Percentiles rank a stretch among this genome's conserved stretches.
These are phyloP conservation scores for Camponotus floridanus DNA, from an alignment of 1,140 invertebrate genomes.

Conservation along the genomic window DNA sequence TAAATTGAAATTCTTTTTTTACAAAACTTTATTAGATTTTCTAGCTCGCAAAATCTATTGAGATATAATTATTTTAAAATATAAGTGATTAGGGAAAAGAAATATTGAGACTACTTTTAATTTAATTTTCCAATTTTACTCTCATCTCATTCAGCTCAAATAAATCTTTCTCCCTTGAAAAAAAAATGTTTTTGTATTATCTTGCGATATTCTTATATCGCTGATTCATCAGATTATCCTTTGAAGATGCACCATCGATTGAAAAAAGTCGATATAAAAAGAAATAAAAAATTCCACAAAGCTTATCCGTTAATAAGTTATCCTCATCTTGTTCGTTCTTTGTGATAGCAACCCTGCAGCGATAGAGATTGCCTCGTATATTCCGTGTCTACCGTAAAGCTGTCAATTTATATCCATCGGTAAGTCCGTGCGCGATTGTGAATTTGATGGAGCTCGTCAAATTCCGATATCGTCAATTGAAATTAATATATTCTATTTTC, in stretches of 20 bases:
- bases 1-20: slow-evolving; percentile 18
- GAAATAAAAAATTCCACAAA: slow-evolving; percentile 28
- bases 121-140: too few species aligned
- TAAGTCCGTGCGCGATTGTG: neutral
- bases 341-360: neutral
- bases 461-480: slow-evolving; percentile 31
- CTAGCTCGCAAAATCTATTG: too few species aligned
- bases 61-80: too few species aligned
- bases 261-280: slow-evolving; percentile 25
- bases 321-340: slow-evolving; percentile 43
- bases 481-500: slow-evolving; percentile 52
- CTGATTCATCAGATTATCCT: slow-evolving; percentile 10
- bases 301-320: slow-evolving; percentile 58
- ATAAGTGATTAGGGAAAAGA: too few species aligned
- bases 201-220: neutral
- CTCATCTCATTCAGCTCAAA: too few species aligned
- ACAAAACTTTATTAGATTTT: neutral
- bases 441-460: slow-evolving; percentile 45
- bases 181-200: slow-evolving; percentile 4
- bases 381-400: slow-evolving; percentile 27
- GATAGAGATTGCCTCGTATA: slow-evolving; percentile 45
- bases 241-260: neutral
- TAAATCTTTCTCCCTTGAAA: neutral
- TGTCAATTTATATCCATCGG: slow-evolving; percentile 41
- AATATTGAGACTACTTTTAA: too few species aligned